Base-by-base conservation (phyloP, 2,113 vertebrate genomes). In the Corythornis madagascariensis region DNA sequence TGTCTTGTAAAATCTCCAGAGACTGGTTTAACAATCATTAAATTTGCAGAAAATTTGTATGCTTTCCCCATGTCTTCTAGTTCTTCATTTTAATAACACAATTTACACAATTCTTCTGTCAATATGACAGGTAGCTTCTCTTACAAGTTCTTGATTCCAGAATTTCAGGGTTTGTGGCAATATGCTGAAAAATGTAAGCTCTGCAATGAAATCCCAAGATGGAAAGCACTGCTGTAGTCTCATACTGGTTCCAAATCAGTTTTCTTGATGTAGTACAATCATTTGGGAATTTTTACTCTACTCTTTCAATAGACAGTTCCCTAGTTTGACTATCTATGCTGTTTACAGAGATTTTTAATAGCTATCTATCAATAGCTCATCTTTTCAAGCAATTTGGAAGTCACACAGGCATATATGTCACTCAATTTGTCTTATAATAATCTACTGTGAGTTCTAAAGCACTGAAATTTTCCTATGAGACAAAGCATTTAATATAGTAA, bases 341-440 rank as follows among this genome's bases (percentile, higher is more conserved):
- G 88, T 88, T 94, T 94, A 90, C 50, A 59, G 60, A 83, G 89
- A 91, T 56, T 95, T 95, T 94, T 85, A 93, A 85, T 91, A 89
- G 78, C 59, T 91, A 55, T 70, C 91, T 93, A 89, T 92, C 91
- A 94, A 83, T 89, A 83, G 65, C 45, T 69, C 72, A 82, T 89
- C 59, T 78, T 93, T 96, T 93, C 35, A 94, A 93, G 79, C 60
- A 92, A 95, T 92, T 86, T 88, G 73, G 81, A 96, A 90, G 89
- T 96, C 95, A 91, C 73, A 88, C 35, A 97, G 94, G 92, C 94
- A 93, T 94, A 96, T 96, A 96, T 97, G 97, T 96, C 89, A 96
- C 85, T 96, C 91, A 93, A 82, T 90, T 91, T 96, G 50, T 90
- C 94, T 91, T 97, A 66, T 61, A 89, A 77, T 96, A 92, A 95